Base-by-base conservation (phyloP, 2,888 invertebrate species). In the Hemithea aestivaria region DNA sequence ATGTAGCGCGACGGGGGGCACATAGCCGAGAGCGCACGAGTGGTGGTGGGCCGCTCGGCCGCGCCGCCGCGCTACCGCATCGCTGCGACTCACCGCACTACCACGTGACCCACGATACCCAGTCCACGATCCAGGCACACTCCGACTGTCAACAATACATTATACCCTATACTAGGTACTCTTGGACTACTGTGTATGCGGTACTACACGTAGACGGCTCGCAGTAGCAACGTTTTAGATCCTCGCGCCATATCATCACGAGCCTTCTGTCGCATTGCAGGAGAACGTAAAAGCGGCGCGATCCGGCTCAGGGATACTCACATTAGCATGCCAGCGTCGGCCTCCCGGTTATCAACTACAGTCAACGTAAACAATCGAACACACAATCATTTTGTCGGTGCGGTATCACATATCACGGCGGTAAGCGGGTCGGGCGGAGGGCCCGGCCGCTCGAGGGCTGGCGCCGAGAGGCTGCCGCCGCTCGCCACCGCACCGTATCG, bases 321-420 rank as follows among this genome's bases (percentile, higher is more conserved):
- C 85, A 84, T 87, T 75, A 81, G 82, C 85, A 84, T 84, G 81
- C 84, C 84, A 84, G 82, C 82, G 79, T 75, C 76, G 75, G 75
- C 70, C 66, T 73, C 70, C 65, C 71, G 68, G 76, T 74, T 78
- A 83, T 84, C 83, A 81, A 83, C 81, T 83, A 73, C 64, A 66
- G 76, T 70, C 72, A 81, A 83, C 73, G 81, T 82, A 83, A 84
- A 83, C 84, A 80, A 79, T 66, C 62, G 77, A 70, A 72, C 71
- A 71, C 80, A 73, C 74, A 63, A 66, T 73, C 83, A 84, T 84
- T 61, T 71, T 72, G 76, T 54, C 55, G 68, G 63, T 63, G 69
- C 66, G 73, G 58, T 65, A 67, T 77, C 74, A 75, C 78, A 77
- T 75, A 73, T 68, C 68, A 67, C 70, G 71, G 65, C 56, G 66